A percentile compares a stretch with the other conserved stretches of the same genome.
Conservation (phyloP, 1,140 invertebrate genomes). For the Popillia japonica region DNA sequence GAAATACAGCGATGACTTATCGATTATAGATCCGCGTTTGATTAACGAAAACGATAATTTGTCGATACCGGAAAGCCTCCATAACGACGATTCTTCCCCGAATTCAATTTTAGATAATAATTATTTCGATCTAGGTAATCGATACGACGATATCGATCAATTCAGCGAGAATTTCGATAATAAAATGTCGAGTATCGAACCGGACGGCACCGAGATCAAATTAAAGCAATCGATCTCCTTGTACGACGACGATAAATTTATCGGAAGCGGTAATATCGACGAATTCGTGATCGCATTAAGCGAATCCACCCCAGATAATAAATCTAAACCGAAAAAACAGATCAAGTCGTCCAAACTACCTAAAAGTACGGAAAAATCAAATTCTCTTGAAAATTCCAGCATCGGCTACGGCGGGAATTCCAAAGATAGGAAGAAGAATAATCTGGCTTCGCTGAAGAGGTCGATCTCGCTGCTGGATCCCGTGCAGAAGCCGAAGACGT, state of each 20-base stretch:
- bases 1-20: slow-evolving; percentile 53
- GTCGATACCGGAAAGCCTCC: slow-evolving; percentile 55
- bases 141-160: slow-evolving; percentile 46
- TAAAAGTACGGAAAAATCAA: slow-evolving; percentile 37
- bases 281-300: slow-evolving; percentile 65
- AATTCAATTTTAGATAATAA: slow-evolving; percentile 45
- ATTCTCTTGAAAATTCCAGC: slow-evolving; percentile 44
- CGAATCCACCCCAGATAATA: slow-evolving; percentile 48
- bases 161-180: slow-evolving; percentile 44
- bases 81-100: slow-evolving; percentile 51
- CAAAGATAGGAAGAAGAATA: slow-evolving; percentile 45
- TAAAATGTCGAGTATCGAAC: slow-evolving; percentile 36
- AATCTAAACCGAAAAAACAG: slow-evolving; percentile 43
- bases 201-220: slow-evolving; percentile 27
- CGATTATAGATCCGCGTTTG: slow-evolving; percentile 55
- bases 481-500: slow-evolving; percentile 43
- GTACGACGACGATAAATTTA: slow-evolving; percentile 44
- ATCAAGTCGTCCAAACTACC: slow-evolving; percentile 35
- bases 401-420: slow-evolving; percentile 7
- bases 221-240: slow-evolving; percentile 59
- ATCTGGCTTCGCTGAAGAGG: slow-evolving; percentile 46
- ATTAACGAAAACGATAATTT: slow-evolving; percentile 59
- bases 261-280: slow-evolving; percentile 63
- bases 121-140: slow-evolving; percentile 41
- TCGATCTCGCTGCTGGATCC: slow-evolving; percentile 49